phyloP scores from a whole-genome alignment of 2,797 vertebrate genomes.

The Perodicticus potto region DNA sequence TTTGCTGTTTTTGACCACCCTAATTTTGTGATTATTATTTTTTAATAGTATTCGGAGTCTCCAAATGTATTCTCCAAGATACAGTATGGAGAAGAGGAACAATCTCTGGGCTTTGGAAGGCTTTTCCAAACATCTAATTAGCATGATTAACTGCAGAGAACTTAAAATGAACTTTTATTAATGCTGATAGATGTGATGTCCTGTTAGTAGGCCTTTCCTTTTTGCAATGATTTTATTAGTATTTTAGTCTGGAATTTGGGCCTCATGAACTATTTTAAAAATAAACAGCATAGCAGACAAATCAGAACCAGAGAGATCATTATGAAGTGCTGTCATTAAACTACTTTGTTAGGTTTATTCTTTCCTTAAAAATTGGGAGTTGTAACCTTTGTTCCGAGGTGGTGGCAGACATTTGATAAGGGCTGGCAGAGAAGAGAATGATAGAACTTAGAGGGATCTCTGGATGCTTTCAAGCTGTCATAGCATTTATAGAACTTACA shows the following conservation, averaged over 20 bases:
- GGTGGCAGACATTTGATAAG: background rate
- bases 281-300: background rate
- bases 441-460: background rate
- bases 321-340: background rate
- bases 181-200: background rate
- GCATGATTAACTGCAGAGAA: background rate
- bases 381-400: background rate
- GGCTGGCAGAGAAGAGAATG: background rate
- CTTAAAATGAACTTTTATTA: constrained; percentile 1
- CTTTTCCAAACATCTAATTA: constrained; percentile 8
- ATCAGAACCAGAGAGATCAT: background rate
- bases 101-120: background rate
- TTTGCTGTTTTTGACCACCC: constrained; percentile 18
- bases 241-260: constrained; percentile 13
- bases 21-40: background rate
- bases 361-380: background rate
- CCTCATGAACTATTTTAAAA: constrained; percentile 44
- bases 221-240: background rate
- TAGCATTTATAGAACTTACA: constrained; percentile 13
- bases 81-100: background rate
- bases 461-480: background rate
- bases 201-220: background rate
- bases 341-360: background rate
- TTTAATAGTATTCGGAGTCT: background rate
- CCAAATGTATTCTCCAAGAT: background rate